phyloP scores from a whole-genome alignment of 2,113 vertebrate genomes.

The Trogon melanurus region DNA sequence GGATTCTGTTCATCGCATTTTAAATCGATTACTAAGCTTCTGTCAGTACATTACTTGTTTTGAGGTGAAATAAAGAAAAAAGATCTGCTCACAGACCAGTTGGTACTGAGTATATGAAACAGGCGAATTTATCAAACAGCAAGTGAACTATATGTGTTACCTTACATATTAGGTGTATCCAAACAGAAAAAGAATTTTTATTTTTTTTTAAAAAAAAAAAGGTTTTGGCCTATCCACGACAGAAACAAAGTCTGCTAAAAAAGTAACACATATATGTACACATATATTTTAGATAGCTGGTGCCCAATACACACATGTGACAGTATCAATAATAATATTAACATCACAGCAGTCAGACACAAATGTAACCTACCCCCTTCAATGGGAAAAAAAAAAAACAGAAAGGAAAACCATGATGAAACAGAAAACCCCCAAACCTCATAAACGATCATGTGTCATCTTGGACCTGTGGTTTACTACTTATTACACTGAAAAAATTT shows the following conservation, averaged over 20 bases:
- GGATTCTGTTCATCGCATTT: background rate
- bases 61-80: background rate
- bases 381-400: background rate
- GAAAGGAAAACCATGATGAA: background rate
- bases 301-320: background rate
- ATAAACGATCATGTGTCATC: background rate
- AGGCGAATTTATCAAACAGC: background rate
- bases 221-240: background rate
- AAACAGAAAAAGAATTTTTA: background rate
- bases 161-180: background rate
- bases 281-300: no score
- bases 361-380: background rate
- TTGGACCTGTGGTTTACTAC: background rate
- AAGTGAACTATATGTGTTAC: background rate
- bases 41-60: background rate
- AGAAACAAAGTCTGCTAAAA: background rate
- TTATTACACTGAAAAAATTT: background rate
- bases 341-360: background rate
- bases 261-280: background rate
- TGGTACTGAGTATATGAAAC: background rate
- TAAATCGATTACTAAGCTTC: conserved; percentile 14
- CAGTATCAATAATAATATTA: background rate
- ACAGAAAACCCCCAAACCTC: background rate
- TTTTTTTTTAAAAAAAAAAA: background rate
- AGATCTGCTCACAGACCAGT: background rate